Evolutionary conservation across 2,888 invertebrate species (phyloP).

Genomic region (Dichetophora obliterata): DNA sequence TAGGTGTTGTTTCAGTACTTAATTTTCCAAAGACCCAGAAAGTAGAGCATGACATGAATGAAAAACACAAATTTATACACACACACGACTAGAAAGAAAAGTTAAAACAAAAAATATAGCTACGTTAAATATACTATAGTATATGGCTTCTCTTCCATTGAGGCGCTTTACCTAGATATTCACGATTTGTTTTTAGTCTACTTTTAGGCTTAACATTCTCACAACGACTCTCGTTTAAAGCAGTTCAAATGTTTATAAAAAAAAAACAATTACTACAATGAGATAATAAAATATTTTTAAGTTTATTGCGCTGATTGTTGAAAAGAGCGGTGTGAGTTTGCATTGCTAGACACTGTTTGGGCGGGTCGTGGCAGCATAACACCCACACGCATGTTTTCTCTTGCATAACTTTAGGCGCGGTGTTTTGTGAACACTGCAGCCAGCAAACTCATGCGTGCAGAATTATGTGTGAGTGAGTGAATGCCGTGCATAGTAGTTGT

Average conservation of each 20-base stretch:
- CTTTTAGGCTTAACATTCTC: background rate
- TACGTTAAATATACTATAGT: no score
- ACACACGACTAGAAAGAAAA: no score
- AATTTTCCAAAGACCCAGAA: no score
- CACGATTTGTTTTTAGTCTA: background rate
- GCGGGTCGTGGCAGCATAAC: background rate
- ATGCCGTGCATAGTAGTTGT: background rate
- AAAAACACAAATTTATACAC: no score
- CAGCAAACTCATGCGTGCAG: background rate
- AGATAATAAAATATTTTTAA: background rate
- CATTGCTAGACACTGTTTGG: no score
- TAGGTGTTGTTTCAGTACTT: no score
- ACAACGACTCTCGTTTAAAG: background rate
- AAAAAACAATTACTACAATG: background rate
- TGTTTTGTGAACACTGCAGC: background rate
- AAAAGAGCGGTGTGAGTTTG: background rate
- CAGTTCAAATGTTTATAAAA: background rate
- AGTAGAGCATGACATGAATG: no score
- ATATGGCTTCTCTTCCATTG: no score
- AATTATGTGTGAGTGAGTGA: background rate
- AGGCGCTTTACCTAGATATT: no score
- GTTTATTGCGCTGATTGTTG: background rate
- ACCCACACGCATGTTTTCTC: background rate
- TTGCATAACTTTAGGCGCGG: slow-evolving; percentile 14
- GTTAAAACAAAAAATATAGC: no score